A percentile compares a stretch with the other conserved stretches of the same genome.
phyloP scores from a whole-genome alignment of 2,113 vertebrate species.

The Megaceryle torquata region DNA sequence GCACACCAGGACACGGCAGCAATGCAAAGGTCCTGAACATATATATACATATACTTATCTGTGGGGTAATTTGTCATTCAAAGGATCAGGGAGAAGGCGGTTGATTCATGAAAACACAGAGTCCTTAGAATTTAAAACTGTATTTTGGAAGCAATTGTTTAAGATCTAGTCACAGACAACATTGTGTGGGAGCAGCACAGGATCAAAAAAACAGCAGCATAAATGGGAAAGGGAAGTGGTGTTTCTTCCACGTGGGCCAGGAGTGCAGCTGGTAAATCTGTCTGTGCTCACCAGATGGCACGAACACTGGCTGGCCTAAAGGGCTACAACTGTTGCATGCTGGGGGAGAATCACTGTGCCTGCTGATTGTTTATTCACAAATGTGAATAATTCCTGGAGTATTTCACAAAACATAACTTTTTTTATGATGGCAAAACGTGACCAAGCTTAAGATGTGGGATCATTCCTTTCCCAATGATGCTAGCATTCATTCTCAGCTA shows the following conservation, averaged over 20 bases:
- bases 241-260: neutral
- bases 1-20: neutral
- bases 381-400: neutral
- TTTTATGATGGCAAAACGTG: neutral
- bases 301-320: neutral
- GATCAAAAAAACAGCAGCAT: neutral
- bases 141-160: neutral
- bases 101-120: neutral
- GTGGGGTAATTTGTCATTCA: neutral
- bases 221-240: rapidly evolving
- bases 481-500: neutral
- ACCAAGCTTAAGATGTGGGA: neutral
- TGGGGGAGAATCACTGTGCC: neutral
- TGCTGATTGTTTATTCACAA: neutral
- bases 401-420: neutral
- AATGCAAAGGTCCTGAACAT: neutral
- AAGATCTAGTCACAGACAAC: neutral
- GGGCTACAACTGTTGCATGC: neutral
- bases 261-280: neutral
- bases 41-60: neutral
- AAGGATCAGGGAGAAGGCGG: neutral
- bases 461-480: neutral
- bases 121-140: neutral
- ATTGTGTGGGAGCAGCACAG: neutral
- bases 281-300: neutral